phyloP scores from a whole-genome alignment of 2,888 invertebrate species.

The Andrena minutula region DNA sequence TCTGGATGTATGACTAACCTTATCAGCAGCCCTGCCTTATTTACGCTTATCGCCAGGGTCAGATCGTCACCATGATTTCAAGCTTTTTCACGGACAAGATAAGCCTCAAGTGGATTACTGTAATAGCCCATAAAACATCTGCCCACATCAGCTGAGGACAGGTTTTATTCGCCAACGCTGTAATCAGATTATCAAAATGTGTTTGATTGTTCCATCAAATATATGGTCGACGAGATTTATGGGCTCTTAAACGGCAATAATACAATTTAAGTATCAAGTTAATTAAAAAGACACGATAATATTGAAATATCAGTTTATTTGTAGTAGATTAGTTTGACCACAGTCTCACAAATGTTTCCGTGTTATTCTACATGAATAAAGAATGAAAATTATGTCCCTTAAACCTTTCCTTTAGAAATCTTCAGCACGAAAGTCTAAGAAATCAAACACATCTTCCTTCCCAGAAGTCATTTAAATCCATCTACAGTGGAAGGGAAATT shows the following conservation, averaged over 20 bases:
- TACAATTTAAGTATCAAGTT: not conserved
- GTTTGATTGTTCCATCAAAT: not conserved
- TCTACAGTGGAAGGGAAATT: too few relatives aligned
- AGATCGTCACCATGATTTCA: conserved; percentile 63
- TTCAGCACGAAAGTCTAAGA: too few relatives aligned
- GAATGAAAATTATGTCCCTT: too few relatives aligned
- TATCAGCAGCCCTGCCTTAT: conserved; percentile 80
- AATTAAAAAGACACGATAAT: not conserved
- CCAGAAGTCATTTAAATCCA: too few relatives aligned
- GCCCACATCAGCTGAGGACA: not conserved
- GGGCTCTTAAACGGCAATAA: too few relatives aligned
- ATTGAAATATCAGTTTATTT: too few relatives aligned
- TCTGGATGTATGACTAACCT: conserved; percentile 75
- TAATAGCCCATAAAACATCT: not conserved
- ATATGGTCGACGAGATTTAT: not conserved
- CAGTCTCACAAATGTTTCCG: too few relatives aligned
- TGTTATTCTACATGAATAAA: too few relatives aligned
- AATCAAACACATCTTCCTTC: too few relatives aligned
- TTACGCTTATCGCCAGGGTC: conserved; percentile 72
- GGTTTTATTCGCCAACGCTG: not conserved
- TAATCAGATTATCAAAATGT: not conserved
- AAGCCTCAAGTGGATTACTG: not conserved
- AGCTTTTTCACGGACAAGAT: conserved; percentile 51
- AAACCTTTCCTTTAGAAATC: too few relatives aligned
- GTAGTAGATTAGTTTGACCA: not conserved